Evolutionary conservation across 2,797 vertebrate genomes (phyloP), one percentile per base, ranked within the genome.

Genomic region (Sebastes kiyomatsui): DNA sequence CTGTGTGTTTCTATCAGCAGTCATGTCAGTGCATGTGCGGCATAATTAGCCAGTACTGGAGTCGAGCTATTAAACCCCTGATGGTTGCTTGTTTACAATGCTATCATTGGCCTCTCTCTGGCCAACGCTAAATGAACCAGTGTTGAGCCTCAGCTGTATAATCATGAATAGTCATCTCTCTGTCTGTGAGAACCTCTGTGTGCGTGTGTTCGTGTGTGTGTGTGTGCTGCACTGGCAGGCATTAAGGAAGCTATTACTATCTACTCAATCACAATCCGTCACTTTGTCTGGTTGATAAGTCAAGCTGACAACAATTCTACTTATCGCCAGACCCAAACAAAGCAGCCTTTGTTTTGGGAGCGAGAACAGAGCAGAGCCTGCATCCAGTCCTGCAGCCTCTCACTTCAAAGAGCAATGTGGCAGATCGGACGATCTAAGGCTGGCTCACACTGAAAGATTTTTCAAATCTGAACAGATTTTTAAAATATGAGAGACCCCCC

Each of bases 101-200:
- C 87, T 85, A 91, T 93, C 92, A 93, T 88, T 93, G 93, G 90
- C 90, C 86, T 90, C 91, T 90, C 89, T 87, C 88, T 93, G 91
- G 92, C 92, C 90, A 89, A 81, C 77, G 67, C 85, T 94, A 92
- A 94, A 94, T 91, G 92, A 94, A 83, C 72, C 90, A 94, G 90
- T 94, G 93, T 92, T 93, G 79, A 87, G 87, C 77, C 88, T 94
- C 93, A 94, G 92, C 93, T 93, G 93, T 92, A 91, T 85, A 75
- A 88, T 92, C 93, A 93, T 94, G 90, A 94, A 95, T 94, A 94
- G 94, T 92, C 90, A 94, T 92, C 68, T 72, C 67, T 84, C 23
- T 35, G 77, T 79, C 72, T 86, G 71, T 87, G 77, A 91, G 87
- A 82, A 87, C 75, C 81, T 88, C 75, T 42, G 14, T 90, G 72